Evolutionary conservation across 37 sponge, comb jelly and placozoan genomes (phyloP), one percentile per base, ranked within the genome.

Genomic region (Theonella swinhoei): DNA sequence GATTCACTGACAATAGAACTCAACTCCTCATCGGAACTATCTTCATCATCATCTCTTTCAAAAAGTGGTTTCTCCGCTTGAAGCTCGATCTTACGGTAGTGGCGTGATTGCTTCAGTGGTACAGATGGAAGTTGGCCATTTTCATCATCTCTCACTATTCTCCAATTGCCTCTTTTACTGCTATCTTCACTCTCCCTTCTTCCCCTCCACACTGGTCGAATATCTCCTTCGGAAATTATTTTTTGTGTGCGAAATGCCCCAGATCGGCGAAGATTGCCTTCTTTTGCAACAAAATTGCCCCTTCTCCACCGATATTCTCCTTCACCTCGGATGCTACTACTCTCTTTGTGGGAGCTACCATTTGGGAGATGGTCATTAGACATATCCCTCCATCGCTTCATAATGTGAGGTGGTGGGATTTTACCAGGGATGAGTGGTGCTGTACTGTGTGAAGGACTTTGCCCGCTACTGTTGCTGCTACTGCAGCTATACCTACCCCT

Each of bases 61-160:
- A 72, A 74, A 1, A 83, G 42, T 39, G 83, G 83, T 63, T 83
- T 73, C 66, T 83, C 83, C 17, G 69, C 42, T 33, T 41, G 83
- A 40, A 83, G 74, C 11, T 62, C 62, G 43, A 83, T 83, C 75
- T 74, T 83, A 0, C 75, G 74, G 40, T 83, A 83, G 34, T 65
- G 66, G 14, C 54, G 54, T 14, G 54, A 47, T 14, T 47, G 54
- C 54, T 47, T 47, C 54, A 47, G 54, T 47, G 54, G 54, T 47
- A 47, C 14, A 47, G 54, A 47, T 47, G 54, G 54, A 14, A 47
- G 54, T 17, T 7, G 54, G 54, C 54, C 14, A 47, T 14, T 14
- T 17, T 7, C 7, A 47, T 14, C 54, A 14, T 47, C 54, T 17
- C 14, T 47, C 54, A 17, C 11, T 7, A 47, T 14, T 47, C 54